Base-by-base conservation (phyloP, 2,888 invertebrate genomes). In the Candidula unifasciata region DNA sequence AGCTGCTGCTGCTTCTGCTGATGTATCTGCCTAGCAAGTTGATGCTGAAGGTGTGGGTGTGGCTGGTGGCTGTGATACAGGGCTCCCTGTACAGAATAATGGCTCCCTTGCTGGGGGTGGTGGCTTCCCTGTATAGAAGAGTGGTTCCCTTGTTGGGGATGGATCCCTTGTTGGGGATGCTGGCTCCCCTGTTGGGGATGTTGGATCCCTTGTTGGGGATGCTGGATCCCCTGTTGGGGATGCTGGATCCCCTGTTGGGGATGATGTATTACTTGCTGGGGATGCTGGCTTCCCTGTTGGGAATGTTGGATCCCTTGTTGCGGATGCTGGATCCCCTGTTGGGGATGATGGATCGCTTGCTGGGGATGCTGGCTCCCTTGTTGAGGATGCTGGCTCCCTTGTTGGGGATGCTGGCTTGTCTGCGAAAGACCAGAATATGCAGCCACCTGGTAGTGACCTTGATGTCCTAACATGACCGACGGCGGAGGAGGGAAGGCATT, bases 41-140 rank as follows among this genome's bases (percentile, higher is more conserved):
- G 79, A 27, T 80, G 68, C 27, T 78, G 77, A 21, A 35, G 76
- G 52, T 81, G 87, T 27, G 80, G 82, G 27, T 68, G 85, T 13
- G 83, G 85, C 8, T 52, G 78, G 57, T 73, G 60, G 33, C 76
- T 76, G 10, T 71, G 85, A 21, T 8, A 10, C 82, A 64, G 64
- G 77, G 21, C 76, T 16, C 57, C 33, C 13, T 54, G 73, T 13
- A 68, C 80, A 24, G 37, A 71, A 3, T 71, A 57, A 8, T 71
- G 57, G 8, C 35, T 44, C 81, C 81, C 73, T 66, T 35, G 68
- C 78, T 21, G 64, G 71, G 21, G 82, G 13, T 44, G 44, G 13
- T 44, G 44, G 10, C n/a, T 80, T 82, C 76, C 73, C 37, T 69
- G 78, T 18, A 68, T 69, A 30, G 83, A 84, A 60, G n/a, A 76